Evolutionary conservation across 2,888 invertebrate genomes (phyloP).

Genomic region (Euzophera pinguis): DNA sequence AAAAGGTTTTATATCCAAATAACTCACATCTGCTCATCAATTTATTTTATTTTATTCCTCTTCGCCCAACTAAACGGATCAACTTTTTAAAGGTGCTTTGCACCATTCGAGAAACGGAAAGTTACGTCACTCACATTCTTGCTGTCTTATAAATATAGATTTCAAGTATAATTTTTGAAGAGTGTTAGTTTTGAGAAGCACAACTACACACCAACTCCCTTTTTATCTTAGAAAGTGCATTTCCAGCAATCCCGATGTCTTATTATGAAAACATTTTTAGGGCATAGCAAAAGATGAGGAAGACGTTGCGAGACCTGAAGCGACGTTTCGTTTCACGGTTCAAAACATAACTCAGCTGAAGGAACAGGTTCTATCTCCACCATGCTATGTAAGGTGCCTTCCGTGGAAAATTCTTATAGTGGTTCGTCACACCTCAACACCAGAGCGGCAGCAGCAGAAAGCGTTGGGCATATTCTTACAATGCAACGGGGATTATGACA

Average conservation of each 20-base stretch:
- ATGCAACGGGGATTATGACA: conserved; percentile 98
- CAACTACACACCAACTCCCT: neutral
- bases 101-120: too few species aligned
- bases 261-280: conserved; percentile 28
- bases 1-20: too few species aligned
- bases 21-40: too few species aligned
- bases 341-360: conserved; percentile 93
- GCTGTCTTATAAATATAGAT: too few species aligned
- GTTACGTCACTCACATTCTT: too few species aligned
- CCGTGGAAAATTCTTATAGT: conserved; percentile 99
- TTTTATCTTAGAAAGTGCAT: neutral
- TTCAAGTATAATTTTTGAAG: too few species aligned
- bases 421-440: conserved; percentile 86
- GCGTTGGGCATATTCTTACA: conserved; percentile 92
- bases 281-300: conserved; percentile 78
- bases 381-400: conserved; percentile 95
- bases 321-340: conserved; percentile 93
- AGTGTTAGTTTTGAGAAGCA: too few species aligned
- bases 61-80: too few species aligned
- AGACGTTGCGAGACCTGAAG: conserved; percentile 94
- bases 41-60: too few species aligned
- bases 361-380: conserved; percentile 90
- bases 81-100: too few species aligned
- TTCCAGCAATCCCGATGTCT: neutral
- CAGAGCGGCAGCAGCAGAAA: conserved; percentile 85